Conservation (phyloP, 1,140 invertebrate genomes). For the Megalonaias nervosa region DNA sequence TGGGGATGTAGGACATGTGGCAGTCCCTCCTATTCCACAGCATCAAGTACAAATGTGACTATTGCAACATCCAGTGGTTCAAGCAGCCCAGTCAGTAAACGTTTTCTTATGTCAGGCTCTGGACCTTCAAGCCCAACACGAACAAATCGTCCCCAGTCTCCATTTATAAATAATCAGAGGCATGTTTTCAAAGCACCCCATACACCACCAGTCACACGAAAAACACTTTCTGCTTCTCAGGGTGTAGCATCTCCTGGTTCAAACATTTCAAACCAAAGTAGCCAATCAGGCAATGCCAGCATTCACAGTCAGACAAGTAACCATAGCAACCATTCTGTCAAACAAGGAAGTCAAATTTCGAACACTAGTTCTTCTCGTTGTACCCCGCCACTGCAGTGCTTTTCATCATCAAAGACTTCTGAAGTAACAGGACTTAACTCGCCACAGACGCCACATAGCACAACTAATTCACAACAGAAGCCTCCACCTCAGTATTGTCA, state of each 20-base stretch:
- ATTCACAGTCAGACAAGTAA: conserved; percentile 30
- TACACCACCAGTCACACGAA: conserved; percentile 50
- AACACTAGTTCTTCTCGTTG: neutral
- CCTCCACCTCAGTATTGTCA: conserved; percentile 37
- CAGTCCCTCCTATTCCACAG: conserved; percentile 47
- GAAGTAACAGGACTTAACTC: conserved; percentile 22
- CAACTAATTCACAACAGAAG: conserved; percentile 20
- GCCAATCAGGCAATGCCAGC: conserved; percentile 20
- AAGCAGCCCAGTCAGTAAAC: conserved; percentile 61
- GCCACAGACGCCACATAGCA: conserved; percentile 33
- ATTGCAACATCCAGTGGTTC: conserved; percentile 55
- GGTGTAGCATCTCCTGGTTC: conserved; percentile 46
- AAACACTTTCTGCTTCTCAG: conserved; percentile 52
- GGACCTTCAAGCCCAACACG: conserved; percentile 53
- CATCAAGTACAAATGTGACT: conserved; percentile 51
- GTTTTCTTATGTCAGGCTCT: conserved; percentile 60
- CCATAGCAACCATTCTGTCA: conserved; percentile 33
- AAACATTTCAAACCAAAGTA: conserved; percentile 37
- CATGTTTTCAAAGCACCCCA: conserved; percentile 62
- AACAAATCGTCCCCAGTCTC: conserved; percentile 23
- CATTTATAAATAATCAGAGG: conserved; percentile 11
- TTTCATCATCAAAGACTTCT: conserved; percentile 24
- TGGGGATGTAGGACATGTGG: conserved; percentile 38
- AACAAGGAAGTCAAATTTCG: conserved; percentile 22
- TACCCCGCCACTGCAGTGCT: conserved; percentile 28